Percentiles rank a stretch among this genome's conserved stretches.
phyloP scores from a whole-genome alignment of 1,140 invertebrate genomes.

The Nephila pilipes region DNA sequence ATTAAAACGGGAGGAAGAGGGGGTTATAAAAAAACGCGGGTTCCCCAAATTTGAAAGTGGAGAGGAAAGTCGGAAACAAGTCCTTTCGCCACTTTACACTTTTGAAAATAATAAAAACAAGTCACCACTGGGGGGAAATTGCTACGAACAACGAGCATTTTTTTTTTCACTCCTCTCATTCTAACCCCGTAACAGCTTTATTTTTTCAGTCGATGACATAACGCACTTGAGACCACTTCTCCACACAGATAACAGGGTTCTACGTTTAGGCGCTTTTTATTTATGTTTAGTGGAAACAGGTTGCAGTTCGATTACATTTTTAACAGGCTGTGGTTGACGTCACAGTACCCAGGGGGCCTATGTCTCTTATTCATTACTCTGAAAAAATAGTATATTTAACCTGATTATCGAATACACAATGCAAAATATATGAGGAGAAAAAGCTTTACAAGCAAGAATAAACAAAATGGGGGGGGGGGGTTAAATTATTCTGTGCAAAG shows the following conservation, averaged over 20 bases:
- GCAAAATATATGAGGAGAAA: too few species aligned
- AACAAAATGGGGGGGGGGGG: too few species aligned
- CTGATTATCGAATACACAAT: too few species aligned
- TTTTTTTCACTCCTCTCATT: background rate
- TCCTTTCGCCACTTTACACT: slow-evolving; percentile 57
- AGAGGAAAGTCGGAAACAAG: slow-evolving; percentile 35
- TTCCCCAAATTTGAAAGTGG: background rate
- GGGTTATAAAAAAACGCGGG: slow-evolving; percentile 25
- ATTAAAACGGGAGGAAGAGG: slow-evolving; percentile 52
- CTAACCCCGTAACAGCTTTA: background rate
- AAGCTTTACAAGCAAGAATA: too few species aligned
- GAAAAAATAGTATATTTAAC: too few species aligned
- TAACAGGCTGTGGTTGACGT: background rate
- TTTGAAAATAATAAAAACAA: slow-evolving; percentile 55
- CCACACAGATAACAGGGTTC: slow-evolving; percentile 32
- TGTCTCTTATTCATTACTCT: too few species aligned
- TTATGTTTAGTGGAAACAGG: slow-evolving; percentile 58
- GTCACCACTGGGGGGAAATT: slow-evolving; percentile 5
- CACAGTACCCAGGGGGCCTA: background rate
- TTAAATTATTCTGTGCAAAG: too few species aligned
- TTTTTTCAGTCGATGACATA: slow-evolving; percentile 39
- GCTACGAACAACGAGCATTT: background rate
- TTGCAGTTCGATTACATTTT: background rate
- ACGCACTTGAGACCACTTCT: slow-evolving; percentile 43
- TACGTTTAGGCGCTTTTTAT: background rate